Percentiles rank a stretch among this genome's conserved stretches.
Evolutionary conservation across 2,797 vertebrate species (phyloP).

Genomic region (Bovichtus diacanthus): DNA sequence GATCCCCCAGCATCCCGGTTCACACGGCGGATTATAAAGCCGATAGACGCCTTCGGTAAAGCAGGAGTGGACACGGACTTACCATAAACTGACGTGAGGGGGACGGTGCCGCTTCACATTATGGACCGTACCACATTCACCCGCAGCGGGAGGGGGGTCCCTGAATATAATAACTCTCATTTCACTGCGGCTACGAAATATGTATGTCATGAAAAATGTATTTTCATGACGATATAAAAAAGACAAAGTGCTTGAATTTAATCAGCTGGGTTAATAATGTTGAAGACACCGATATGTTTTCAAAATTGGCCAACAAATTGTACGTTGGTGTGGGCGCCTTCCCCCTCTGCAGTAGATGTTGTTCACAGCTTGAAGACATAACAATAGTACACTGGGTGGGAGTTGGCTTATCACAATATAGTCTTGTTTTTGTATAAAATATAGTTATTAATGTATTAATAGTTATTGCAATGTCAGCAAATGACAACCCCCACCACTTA

Average conservation of each 20-base stretch:
- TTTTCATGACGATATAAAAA: not conserved
- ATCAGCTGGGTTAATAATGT: accelerated
- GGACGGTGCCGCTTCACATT: slow-evolving; percentile 73
- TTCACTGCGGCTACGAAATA: accelerated
- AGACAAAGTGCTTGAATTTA: accelerated
- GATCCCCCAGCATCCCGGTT: slow-evolving; percentile 58
- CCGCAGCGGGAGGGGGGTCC: slow-evolving; percentile 32
- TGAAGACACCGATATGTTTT: accelerated
- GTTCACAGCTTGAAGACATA: slow-evolving; percentile 57
- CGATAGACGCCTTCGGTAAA: not conserved
- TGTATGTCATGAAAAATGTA: accelerated
- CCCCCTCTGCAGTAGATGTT: slow-evolving; percentile 70
- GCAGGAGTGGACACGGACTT: slow-evolving; percentile 41
- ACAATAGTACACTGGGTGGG: slow-evolving; percentile 62
- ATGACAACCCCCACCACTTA: not conserved
- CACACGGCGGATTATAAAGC: slow-evolving; percentile 26
- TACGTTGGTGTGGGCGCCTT: not conserved
- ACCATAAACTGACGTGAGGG: slow-evolving; percentile 63
- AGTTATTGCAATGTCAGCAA: not conserved
- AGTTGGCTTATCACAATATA: slow-evolving; percentile 42
- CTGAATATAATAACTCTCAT: not conserved
- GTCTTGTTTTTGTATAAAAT: slow-evolving; percentile 27
- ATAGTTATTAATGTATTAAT: not conserved
- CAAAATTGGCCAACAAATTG: not conserved
- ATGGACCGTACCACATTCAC: slow-evolving; percentile 79